Evolutionary conservation across 2,888 invertebrate species (phyloP).

Genomic region (Magallana nippona): DNA sequence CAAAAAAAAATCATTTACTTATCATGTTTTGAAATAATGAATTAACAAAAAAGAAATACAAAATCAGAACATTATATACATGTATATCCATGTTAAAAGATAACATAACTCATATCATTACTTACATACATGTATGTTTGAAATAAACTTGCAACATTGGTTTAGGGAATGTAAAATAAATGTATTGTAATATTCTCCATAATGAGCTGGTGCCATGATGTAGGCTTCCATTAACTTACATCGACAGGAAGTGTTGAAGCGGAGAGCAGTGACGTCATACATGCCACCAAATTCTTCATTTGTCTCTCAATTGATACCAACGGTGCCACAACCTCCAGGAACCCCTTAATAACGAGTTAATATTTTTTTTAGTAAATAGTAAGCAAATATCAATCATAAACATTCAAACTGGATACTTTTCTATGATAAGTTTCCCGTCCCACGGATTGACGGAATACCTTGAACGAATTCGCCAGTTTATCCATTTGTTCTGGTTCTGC

Average conservation of each 20-base stretch:
- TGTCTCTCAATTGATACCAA: conserved; percentile 71
- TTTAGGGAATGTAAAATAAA: too few relatives aligned
- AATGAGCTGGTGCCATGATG: too few relatives aligned
- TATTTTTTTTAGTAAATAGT: too few relatives aligned
- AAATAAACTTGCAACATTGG: too few relatives aligned
- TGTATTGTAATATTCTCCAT: too few relatives aligned
- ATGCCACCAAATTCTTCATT: conserved; percentile 71
- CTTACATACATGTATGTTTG: not conserved
- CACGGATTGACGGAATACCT: conserved; percentile 56
- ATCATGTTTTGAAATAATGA: not conserved
- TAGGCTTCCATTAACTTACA: conserved; percentile 44
- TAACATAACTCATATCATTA: not conserved
- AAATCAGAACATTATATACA: too few relatives aligned
- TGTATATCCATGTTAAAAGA: too few relatives aligned
- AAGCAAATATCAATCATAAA: too few relatives aligned
- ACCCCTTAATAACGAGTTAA: conserved; percentile 59
- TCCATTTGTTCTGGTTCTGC: conserved; percentile 70
- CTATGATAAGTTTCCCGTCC: too few relatives aligned
- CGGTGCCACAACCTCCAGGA: conserved; percentile 67
- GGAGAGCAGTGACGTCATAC: conserved; percentile 73
- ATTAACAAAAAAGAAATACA: too few relatives aligned
- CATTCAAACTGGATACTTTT: too few relatives aligned
- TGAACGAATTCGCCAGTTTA: conserved; percentile 67
- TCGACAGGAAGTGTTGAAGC: conserved; percentile 67
- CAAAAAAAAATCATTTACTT: not conserved